Base-by-base conservation (phyloP, 2,797 vertebrate genomes). In the Eidolon dupreanum region DNA sequence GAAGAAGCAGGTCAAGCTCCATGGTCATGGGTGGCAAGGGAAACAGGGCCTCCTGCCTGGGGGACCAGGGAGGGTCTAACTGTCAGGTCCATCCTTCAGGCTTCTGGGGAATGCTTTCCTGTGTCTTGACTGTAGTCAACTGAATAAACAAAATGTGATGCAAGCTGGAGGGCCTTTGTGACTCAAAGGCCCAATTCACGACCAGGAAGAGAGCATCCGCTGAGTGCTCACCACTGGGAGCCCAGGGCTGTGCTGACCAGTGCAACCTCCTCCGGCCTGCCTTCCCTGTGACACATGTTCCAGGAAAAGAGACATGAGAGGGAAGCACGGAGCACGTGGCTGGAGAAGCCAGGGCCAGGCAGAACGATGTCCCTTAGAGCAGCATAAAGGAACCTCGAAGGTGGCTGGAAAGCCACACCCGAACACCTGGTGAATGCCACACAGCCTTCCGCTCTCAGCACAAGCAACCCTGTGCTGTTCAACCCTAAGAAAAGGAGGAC, bases 1-100 rank as follows among this genome's bases (percentile, higher is more conserved):
- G 36, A 36, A 71, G 65, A 73, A 24, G 8, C 6, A 26, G 22
- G 22, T 24, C 31, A 41, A 36, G 17, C 38, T 16, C 68, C 15
- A 15, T 0, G 15, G 16, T 36, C 31, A 5, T 0, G 19, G 65
- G 17, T 10, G 1, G 19, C 16, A 11, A 28, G n/a, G 13, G 3
- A 9, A 26, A 9, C 26, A 15, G 59, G 59, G 49, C 36, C n/a
- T 3, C 36, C 31, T 22, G 31, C 74, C 66, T 57, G 3, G 19
- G 0, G 6, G 15, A 49, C 46, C 46, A 49, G 15, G 16, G 8
- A 4, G 15, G 31, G 5, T 49, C 53, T 77, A 36, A 90, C 24
- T 20, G 8, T n/a, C 24, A 20, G 28, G 16, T 7, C 38, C 53
- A 49, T 33, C 31, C 8, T 16, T 12, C 41, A 55, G 66, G 24